A percentile compares a stretch with the other conserved stretches of the same genome.
phyloP scores from a whole-genome alignment of 92 coral and sea anemone species.

The Blastomussa wellsi region DNA sequence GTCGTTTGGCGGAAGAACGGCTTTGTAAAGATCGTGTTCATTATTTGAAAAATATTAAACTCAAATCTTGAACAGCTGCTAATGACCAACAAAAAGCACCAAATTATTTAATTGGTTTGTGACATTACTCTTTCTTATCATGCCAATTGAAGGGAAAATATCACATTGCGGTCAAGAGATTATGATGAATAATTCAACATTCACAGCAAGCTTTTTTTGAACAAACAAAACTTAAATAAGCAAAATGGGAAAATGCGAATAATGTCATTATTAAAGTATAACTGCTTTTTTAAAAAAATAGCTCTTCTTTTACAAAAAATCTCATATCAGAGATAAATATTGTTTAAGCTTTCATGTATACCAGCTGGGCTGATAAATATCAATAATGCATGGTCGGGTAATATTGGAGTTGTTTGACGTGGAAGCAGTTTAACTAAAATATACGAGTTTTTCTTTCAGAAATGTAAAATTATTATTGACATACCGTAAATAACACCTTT shows the following conservation, averaged over 20 bases:
- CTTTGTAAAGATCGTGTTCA: neutral
- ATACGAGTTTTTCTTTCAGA: neutral
- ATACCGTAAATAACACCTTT: neutral
- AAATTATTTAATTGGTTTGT: conserved; percentile 13
- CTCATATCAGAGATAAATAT: neutral
- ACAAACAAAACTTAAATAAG: neutral
- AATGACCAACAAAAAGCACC: neutral
- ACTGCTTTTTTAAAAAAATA: neutral
- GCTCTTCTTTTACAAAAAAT: neutral
- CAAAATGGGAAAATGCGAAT: neutral
- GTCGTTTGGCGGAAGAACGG: neutral
- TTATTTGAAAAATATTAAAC: neutral
- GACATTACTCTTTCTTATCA: neutral
- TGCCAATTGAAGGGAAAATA: neutral
- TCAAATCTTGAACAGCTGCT: conserved; percentile 25
- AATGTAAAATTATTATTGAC: neutral
- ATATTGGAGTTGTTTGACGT: neutral
- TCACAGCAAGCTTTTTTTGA: neutral
- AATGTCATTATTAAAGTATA: neutral
- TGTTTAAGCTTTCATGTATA: neutral
- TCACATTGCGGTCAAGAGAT: conserved; percentile 8
- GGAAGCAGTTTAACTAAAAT: neutral
- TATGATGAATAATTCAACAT: neutral
- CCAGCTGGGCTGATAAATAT: conserved; percentile 12
- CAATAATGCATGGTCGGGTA: neutral